These are phyloP conservation scores for Chloropsis hardwickii DNA, from an alignment of 2,113 vertebrate genomes.

Conservation along the genomic window DNA sequence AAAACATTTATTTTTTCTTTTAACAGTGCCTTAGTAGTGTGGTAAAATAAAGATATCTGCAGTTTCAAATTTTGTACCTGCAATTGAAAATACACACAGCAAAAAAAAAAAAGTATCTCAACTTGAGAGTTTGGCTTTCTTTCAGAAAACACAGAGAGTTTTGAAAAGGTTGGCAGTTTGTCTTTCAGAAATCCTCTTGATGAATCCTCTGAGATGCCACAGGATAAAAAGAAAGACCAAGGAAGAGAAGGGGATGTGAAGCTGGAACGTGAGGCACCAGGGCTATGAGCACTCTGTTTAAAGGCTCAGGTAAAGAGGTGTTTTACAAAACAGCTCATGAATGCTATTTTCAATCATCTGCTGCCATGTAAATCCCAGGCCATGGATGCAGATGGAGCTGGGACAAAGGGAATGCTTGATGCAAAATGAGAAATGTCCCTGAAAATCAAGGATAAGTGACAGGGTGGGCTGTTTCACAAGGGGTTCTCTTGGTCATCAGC, in stretches of 20 bases:
- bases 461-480: background rate
- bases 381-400: background rate
- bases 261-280: background rate
- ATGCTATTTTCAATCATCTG: background rate
- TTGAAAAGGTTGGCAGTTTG: background rate
- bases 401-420: background rate
- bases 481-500: background rate
- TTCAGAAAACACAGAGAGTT: background rate
- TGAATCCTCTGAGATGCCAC: background rate
- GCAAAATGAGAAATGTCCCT: background rate
- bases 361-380: background rate
- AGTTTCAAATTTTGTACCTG: background rate
- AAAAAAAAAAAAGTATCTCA: background rate
- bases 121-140: background rate
- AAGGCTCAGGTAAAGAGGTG: background rate
- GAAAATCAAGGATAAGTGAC: conserved; percentile 18
- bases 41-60: background rate
- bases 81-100: background rate
- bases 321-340: background rate
- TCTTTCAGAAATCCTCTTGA: background rate
- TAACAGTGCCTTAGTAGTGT: background rate
- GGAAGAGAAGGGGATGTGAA: background rate
- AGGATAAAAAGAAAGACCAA: background rate
- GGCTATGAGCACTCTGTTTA: background rate
- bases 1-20: background rate